Evolutionary conservation across 2,888 invertebrate genomes (phyloP).

Genomic region (Diarsia brunnea): DNA sequence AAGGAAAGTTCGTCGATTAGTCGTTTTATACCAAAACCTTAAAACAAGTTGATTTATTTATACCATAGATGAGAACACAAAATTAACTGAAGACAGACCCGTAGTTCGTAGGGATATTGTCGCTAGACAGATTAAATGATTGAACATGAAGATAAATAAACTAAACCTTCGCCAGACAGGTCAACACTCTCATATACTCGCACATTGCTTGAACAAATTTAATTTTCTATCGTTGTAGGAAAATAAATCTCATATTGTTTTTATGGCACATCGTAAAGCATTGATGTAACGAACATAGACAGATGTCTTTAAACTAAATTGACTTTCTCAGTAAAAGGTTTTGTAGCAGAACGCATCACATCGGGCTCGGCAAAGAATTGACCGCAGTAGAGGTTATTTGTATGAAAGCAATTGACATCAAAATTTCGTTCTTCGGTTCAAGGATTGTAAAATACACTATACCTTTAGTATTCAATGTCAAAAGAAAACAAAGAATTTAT

Average conservation of each 20-base stretch:
- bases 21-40: not conserved
- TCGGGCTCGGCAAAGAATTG: not conserved
- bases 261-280: conserved; percentile 43
- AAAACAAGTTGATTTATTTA: not conserved
- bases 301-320: conserved; percentile 16
- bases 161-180: conserved; percentile 59
- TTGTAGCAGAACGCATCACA: not conserved
- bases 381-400: not conserved
- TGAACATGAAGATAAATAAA: conserved; percentile 24
- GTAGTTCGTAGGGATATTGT: not conserved
- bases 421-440: too few species aligned
- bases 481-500: too few species aligned
- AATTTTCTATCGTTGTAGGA: conserved; percentile 41
- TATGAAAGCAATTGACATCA: too few species aligned
- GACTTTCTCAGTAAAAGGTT: conserved; percentile 2
- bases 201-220: conserved; percentile 33
- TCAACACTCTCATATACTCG: conserved; percentile 59
- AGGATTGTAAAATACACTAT: too few species aligned
- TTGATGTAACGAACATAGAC: conserved; percentile 13
- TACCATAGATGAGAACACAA: not conserved
- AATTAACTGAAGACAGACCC: not conserved
- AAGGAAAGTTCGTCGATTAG: not conserved
- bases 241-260: conserved; percentile 25
- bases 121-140: conserved; percentile 44
- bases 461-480: too few species aligned